Percentiles rank a stretch among this genome's conserved stretches.
These are phyloP conservation scores for Pseudococcus viburni DNA, from an alignment of 2,888 invertebrate genomes.

Conservation along the genomic window DNA sequence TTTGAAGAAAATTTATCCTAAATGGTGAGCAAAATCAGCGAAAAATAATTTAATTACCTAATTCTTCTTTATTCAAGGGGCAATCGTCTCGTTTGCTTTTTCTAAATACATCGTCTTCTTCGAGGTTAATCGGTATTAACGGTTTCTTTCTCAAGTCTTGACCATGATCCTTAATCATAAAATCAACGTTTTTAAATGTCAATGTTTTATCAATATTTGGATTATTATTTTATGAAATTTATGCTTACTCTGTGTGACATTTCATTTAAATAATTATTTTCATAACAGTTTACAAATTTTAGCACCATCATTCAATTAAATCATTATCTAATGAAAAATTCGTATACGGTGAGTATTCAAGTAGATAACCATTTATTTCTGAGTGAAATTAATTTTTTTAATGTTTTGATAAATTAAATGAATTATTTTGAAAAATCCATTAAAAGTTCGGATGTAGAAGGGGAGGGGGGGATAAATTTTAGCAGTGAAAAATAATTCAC, in stretches of 20 bases:
- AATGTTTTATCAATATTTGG: neutral
- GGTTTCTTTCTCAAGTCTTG: conserved; percentile 53
- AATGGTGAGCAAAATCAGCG: neutral
- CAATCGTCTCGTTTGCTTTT: conserved; percentile 75
- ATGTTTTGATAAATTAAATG: too few relatives aligned
- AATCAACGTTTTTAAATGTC: neutral
- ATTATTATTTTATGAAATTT: neutral
- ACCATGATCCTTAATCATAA: conserved; percentile 5
- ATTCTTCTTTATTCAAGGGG: conserved; percentile 83
- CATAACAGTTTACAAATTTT: conserved; percentile 15
- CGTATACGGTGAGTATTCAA: too few relatives aligned
- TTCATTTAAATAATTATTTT: conserved; percentile 57
- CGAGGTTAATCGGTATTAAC: conserved; percentile 32
- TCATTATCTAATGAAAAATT: too few relatives aligned
- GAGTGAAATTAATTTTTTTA: too few relatives aligned
- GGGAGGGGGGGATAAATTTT: too few relatives aligned
- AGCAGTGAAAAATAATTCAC: too few relatives aligned
- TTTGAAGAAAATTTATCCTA: neutral
- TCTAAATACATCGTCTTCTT: conserved; percentile 50
- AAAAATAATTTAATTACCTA: conserved; percentile 73
- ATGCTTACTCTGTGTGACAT: conserved; percentile 35
- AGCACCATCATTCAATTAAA: neutral
- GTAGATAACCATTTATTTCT: too few relatives aligned
- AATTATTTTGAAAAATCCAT: too few relatives aligned
- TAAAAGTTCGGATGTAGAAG: too few relatives aligned